Evolutionary conservation across 2,888 invertebrate species (phyloP).

Genomic region (Lypha dubia): DNA sequence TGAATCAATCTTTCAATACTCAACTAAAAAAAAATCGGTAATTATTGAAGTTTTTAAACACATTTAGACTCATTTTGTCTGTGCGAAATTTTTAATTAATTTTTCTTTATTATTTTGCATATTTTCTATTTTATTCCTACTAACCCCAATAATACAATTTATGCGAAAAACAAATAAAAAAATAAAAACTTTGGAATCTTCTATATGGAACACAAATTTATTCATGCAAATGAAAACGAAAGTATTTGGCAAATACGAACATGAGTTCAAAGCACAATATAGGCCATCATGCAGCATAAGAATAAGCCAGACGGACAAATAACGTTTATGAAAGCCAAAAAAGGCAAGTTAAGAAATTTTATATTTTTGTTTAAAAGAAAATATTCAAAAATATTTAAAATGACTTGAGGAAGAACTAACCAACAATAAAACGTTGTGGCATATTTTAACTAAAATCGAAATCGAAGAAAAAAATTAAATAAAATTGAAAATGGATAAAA

Average conservation of each 20-base stretch:
- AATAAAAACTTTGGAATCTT: background rate
- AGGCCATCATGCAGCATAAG: conserved; percentile 30
- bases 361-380: background rate
- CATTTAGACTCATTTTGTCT: too few species aligned
- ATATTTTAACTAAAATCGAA: conserved; percentile 63
- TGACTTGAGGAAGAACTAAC: conserved; percentile 23
- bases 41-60: too few species aligned
- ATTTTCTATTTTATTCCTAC: background rate
- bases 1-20: too few species aligned
- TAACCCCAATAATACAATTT: background rate
- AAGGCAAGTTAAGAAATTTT: background rate
- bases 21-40: too few species aligned
- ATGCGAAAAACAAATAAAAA: background rate
- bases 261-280: background rate
- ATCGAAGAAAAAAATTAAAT: conserved; percentile 21
- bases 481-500: conserved; percentile 44
- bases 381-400: conserved; percentile 10
- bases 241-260: conserved; percentile 24
- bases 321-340: conserved; percentile 26
- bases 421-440: conserved; percentile 46
- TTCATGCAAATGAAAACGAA: conserved; percentile 55
- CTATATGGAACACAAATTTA: background rate
- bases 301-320: conserved; percentile 7
- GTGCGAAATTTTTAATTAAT: too few species aligned
- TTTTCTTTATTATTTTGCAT: too few species aligned